Evolutionary conservation across 1,140 invertebrate genomes (phyloP), one percentile per base, ranked within the genome.

Genomic region (Pogonus chalceus): DNA sequence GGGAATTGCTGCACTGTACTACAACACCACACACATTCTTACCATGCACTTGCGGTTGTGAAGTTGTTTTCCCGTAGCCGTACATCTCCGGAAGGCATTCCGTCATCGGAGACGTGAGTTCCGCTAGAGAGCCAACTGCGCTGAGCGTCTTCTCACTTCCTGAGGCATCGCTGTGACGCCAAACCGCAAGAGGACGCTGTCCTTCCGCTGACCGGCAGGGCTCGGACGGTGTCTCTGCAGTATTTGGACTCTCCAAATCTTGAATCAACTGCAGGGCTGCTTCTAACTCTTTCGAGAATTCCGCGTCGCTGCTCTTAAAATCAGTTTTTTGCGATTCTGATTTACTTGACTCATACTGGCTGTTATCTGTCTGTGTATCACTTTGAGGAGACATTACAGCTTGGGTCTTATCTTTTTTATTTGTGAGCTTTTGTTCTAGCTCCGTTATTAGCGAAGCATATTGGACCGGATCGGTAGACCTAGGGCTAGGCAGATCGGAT

Each of bases 371-470:
- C 22, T 58, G 56, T 20, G 39, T 22, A 12, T 57, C 56, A 22
- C 58, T 67, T 26, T 62, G 57, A 3, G 66, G 65, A 9, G 66
- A 67, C 18, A 56, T 63, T 22, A 58, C 54, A 35, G 23, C 59
- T 22, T 12, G 47, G 3, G 10, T 49, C 20, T 62, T 55, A 43
- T 67, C 66, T 52, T 65, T 69, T 55, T 69, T 69, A 31, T 43
- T 60, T 1, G 61, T 61, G n/a, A 71, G 66, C 3, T 64, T 65
- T 49, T 60, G 63, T 51, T 74, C 66, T 4, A 75, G 57, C 58
- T 75, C 73, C 39, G 70, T 65, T 70, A 75, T 71, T 20, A 75
- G 60, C 9, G 72, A 73, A 0, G 72, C 72, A 56, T 74, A 74
- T 53, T 73, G 73, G 7, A 69, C 66, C 49, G 64, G 62, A 60